Evolutionary conservation across 2,113 vertebrate genomes (phyloP), one percentile per base, ranked within the genome.

Genomic region (Hassar affinis): DNA sequence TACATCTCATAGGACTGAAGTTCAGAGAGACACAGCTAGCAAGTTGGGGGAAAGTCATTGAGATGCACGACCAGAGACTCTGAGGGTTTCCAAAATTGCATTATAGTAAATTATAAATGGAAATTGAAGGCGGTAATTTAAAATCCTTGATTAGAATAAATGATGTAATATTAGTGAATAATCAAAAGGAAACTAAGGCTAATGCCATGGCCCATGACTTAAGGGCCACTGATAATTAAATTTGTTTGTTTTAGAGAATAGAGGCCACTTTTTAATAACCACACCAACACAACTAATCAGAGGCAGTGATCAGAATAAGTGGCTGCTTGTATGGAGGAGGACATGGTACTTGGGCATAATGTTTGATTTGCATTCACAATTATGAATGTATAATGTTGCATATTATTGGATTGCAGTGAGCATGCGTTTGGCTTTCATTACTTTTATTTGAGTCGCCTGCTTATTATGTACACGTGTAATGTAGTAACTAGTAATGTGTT

Each of bases 61-160:
- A 61, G 77, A 79, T 84, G 52, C 66, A 72, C 42, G 22, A 38
- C 54, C 11, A 20, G 54, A 79, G 27, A 79, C 66, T 27, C 66
- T 10, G 27, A 79, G 66, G 56, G 77, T 51, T 71, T 38, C 52
- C 74, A 52, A 84, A 80, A 80, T 84, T 80, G 12, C 57, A 84
- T 79, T 79, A 72, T 42, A 74, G 68, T 35, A 54, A 52, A 84
- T 84, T 84, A 79, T 79, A 71, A 71, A 84, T 84, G 66, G 83
- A 84, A 84, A 84, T 79, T 72, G 68, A 79, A 72, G 64, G 52
- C 42, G 42, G 83, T 72, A 72, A 80, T 84, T 84, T 72, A 38
- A 79, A 84, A 80, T 80, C 56, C 83, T 62, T 80, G 83, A 84
- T 84, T 74, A 62, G 77, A 84, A 79, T 80, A 79, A 84, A 84